These are phyloP conservation scores for Saguinus imperator DNA, from an alignment of 2,113 vertebrate species.

Conservation along the genomic window DNA sequence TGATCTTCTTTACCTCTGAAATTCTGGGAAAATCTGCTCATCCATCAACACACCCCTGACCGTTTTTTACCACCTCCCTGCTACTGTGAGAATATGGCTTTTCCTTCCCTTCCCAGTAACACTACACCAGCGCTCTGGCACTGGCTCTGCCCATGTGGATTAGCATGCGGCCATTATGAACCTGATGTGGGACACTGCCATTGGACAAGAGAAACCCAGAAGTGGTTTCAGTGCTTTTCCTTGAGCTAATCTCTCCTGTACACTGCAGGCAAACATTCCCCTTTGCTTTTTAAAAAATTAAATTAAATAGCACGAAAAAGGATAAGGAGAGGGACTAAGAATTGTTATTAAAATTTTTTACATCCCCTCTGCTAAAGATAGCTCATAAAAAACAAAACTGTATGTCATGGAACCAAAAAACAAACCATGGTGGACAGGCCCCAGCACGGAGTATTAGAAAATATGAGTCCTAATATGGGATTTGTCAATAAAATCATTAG, in stretches of 20 bases:
- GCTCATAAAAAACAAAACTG: background rate
- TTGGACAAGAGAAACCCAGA: background rate
- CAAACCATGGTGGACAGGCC: background rate
- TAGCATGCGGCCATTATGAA: background rate
- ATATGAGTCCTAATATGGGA: background rate
- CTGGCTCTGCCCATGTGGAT: background rate
- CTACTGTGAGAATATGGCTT: background rate
- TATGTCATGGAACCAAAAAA: background rate
- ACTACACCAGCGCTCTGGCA: background rate
- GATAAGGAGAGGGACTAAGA: background rate
- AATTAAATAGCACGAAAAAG: background rate
- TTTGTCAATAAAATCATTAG: conserved; percentile 11
- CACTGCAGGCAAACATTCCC: background rate
- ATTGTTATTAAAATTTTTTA: background rate
- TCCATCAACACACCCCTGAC: background rate
- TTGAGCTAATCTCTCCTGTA: background rate
- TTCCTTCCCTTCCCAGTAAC: background rate
- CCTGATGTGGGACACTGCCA: background rate
- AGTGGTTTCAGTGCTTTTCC: background rate
- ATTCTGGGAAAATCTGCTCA: background rate
- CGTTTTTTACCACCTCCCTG: background rate
- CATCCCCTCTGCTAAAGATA: background rate
- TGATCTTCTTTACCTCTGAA: background rate
- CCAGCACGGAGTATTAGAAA: background rate
- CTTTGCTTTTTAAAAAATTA: background rate